Conservation (phyloP, 2,888 invertebrate genomes). For the Hololepta plana region DNA sequence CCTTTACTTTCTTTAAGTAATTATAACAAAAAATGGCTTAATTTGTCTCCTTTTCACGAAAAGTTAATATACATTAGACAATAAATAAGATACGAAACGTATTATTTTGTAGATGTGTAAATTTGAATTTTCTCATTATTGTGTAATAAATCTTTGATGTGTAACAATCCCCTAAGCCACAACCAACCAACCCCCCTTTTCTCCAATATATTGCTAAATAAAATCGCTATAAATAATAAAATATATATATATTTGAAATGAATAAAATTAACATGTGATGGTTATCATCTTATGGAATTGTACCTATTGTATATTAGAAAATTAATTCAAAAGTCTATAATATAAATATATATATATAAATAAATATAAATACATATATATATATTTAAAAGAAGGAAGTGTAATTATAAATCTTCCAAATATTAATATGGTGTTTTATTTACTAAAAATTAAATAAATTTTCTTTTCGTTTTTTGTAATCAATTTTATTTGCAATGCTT, state of each 20-base stretch:
- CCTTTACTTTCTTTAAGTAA: constrained; percentile 11
- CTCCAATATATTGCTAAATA: constrained; percentile 5
- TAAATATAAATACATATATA: constrained; percentile 7
- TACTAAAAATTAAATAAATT: too few relatives aligned
- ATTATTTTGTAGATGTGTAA: constrained; percentile 14
- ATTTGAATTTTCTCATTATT: too few relatives aligned
- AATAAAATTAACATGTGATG: constrained; percentile 5
- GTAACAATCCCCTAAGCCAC: too few relatives aligned
- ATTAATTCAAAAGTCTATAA: constrained; percentile 18
- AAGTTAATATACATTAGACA: constrained; percentile 18
- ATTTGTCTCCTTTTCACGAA: constrained; percentile 10
- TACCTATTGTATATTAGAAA: constrained; percentile 21
- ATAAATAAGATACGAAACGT: constrained; percentile 15
- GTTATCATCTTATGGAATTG: constrained; percentile 11
- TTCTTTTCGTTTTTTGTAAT: too few relatives aligned
- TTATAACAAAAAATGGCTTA: too few relatives aligned
- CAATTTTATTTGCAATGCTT: too few relatives aligned
- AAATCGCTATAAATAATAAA: constrained; percentile 4
- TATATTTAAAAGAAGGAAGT: constrained; percentile 23
- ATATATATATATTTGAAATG: constrained; percentile 5
- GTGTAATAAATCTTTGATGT: too few relatives aligned
- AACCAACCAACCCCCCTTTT: too few relatives aligned
- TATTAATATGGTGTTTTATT: constrained; percentile 11
- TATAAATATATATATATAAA: constrained; percentile 8
- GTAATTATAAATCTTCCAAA: constrained; percentile 28